Evolutionary conservation across 2,888 invertebrate species (phyloP), one percentile per base, ranked within the genome.

Genomic region (Drosophila macrospina): DNA sequence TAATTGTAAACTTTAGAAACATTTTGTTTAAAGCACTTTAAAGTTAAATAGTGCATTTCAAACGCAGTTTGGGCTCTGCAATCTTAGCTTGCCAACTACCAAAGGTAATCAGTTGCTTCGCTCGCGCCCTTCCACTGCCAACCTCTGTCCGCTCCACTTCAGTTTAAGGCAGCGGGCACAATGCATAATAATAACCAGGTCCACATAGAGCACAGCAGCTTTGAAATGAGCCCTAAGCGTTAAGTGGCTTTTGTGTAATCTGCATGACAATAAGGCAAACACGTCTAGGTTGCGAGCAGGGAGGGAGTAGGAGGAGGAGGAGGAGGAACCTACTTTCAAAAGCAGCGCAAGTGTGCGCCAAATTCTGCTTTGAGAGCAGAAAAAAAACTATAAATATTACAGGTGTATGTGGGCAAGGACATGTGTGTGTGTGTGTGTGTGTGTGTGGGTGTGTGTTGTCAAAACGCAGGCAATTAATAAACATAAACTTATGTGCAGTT

Each of bases 181-280:
- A 80, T 69, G 85, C 82, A 85, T 87, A 82, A 87, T 82, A 82
- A 82, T 82, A 80, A 64, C 26, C 74, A 34, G 63, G 63, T 60
- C 36, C 52, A 54, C 52, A 45, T 72, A 55, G 67, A 45, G 39
- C 72, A 47, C 32, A 34, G n/a, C 16, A 42, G 45, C 60, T 30
- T 36, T 39, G 34, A 39, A 69, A 36, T 59, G 55, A 63, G 72
- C 68, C 64, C 56, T 51, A 63, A 67, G 69, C 66, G 66, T 69
- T 73, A 80, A 77, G 86, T 71, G 70, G 74, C 70, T 79, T 85
- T 76, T 65, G 83, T 71, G 63, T 82, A 87, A 83, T 83, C 86
- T 83, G 88, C 83, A 87, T 85, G 74, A 79, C 83, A 87, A 83
- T 87, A 52, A 68, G 76, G 63, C 56, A 48, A 41, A 56, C 42